Percentiles rank a stretch among this genome's conserved stretches.
phyloP scores from a whole-genome alignment of 2,797 vertebrate species.

The Hippocampus kuda region DNA sequence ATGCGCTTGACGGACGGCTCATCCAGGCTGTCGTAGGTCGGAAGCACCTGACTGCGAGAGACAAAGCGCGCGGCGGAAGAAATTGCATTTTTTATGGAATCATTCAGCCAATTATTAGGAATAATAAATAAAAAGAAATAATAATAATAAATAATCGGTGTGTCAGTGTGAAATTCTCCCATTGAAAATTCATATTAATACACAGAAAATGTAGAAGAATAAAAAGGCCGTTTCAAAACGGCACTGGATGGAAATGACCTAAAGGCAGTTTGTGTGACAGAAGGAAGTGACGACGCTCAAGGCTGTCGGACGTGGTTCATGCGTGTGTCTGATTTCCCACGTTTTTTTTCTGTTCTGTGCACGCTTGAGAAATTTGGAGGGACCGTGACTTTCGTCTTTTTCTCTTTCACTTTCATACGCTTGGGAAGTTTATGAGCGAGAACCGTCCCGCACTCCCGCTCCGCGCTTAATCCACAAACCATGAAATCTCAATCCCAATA shows the following conservation, averaged over 20 bases:
- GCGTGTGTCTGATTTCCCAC: slow-evolving; percentile 14
- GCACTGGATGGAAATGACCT: slow-evolving; percentile 5
- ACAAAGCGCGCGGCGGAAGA: slow-evolving; percentile 8
- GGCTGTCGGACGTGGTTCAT: slow-evolving; percentile 10
- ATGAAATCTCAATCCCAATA: slow-evolving; percentile 48
- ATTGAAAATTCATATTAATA: neutral
- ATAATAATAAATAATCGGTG: slow-evolving; percentile 8
- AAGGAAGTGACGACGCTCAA: slow-evolving; percentile 41
- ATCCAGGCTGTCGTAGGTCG: slow-evolving; percentile 95
- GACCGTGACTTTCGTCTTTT: slow-evolving; percentile 37
- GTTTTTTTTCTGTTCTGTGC: slow-evolving; percentile 18
- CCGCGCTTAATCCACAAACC: slow-evolving; percentile 48
- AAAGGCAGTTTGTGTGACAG: slow-evolving; percentile 24
- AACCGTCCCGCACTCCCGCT: slow-evolving; percentile 42
- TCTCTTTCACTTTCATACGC: slow-evolving; percentile 42
- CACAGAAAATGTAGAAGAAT: neutral
- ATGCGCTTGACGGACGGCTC: slow-evolving; percentile 96
- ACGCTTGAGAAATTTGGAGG: slow-evolving; percentile 8
- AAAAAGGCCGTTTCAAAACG: slow-evolving; percentile 1
- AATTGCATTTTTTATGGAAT: no score
- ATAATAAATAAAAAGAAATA: neutral
- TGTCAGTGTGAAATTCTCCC: neutral
- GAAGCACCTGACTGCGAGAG: slow-evolving; percentile 84
- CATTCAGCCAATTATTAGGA: neutral
- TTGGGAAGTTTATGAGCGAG: slow-evolving; percentile 39